These are phyloP conservation scores for Abrostola triplasia DNA, from an alignment of 2,888 invertebrate genomes.

Conservation along the genomic window DNA sequence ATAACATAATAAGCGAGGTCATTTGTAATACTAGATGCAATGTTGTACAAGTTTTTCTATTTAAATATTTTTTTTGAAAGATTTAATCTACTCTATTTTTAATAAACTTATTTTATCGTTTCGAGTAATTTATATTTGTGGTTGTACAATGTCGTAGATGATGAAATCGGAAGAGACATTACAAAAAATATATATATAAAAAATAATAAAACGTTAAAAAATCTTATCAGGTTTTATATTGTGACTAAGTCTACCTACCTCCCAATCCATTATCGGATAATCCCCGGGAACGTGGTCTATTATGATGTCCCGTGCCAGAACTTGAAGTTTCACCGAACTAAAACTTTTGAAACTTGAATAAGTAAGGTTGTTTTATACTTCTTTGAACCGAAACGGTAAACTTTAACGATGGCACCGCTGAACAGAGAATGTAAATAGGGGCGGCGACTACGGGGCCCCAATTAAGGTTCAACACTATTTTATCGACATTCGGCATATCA, in stretches of 20 bases:
- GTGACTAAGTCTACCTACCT: conserved; percentile 69
- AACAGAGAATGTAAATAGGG: conserved; percentile 74
- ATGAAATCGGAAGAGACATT: conserved; percentile 84
- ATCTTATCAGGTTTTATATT: conserved; percentile 82
- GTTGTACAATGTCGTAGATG: conserved; percentile 86
- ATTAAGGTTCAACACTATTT: conserved; percentile 75
- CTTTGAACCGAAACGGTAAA: conserved; percentile 51
- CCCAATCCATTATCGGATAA: conserved; percentile 75
- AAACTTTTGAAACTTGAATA: conserved; percentile 27
- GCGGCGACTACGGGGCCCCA: conserved; percentile 83
- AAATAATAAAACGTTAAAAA: conserved; percentile 86
- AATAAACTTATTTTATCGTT: conserved; percentile 88
- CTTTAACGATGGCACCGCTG: conserved; percentile 68
- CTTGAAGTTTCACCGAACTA: conserved; percentile 67
- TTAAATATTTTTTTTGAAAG: conserved; percentile 86
- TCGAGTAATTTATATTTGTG: conserved; percentile 87
- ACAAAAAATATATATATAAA: conserved; percentile 80
- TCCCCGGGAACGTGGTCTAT: conserved; percentile 72
- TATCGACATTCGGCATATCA: conserved; percentile 77
- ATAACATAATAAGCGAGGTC: conserved; percentile 82
- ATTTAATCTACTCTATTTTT: conserved; percentile 87
- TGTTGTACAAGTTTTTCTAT: conserved; percentile 87
- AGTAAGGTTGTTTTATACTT: conserved; percentile 20
- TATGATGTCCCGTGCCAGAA: conserved; percentile 71
- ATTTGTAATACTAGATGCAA: conserved; percentile 86